phyloP scores from a whole-genome alignment of 2,113 vertebrate genomes.

The Dissostichus mawsoni region DNA sequence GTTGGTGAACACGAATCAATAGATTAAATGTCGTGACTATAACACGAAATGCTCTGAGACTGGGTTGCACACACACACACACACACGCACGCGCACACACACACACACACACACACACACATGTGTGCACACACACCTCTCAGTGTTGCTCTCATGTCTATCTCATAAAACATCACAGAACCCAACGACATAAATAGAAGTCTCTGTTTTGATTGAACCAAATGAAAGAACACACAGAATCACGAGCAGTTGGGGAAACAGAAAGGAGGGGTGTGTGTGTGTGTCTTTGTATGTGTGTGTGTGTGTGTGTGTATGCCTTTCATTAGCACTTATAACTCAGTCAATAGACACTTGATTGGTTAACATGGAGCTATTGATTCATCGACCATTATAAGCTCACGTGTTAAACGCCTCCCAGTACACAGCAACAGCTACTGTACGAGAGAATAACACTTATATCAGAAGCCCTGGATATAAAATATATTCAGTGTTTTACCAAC shows the following conservation, averaged over 20 bases:
- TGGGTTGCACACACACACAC: conserved; percentile 1
- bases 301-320: conserved; percentile 33
- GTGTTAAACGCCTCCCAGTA: conserved; percentile 30
- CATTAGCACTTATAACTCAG: conserved; percentile 61
- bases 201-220: conserved; percentile 49
- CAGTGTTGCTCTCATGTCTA: background rate
- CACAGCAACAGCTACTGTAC: background rate
- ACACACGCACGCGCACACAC: background rate
- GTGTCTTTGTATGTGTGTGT: background rate
- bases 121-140: background rate
- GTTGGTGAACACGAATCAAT: too few species aligned
- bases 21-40: too few species aligned
- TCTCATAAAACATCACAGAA: conserved; percentile 29
- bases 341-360: conserved; percentile 69
- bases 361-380: conserved; percentile 69
- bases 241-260: background rate
- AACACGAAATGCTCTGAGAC: too few species aligned
- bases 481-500: conserved; percentile 1
- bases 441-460: background rate
- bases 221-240: conserved; percentile 46
- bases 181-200: conserved; percentile 28
- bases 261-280: conserved; percentile 1
- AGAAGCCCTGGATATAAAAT: background rate
- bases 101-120: conserved; percentile 14
- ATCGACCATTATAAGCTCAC: conserved; percentile 43